A percentile compares a stretch with the other conserved stretches of the same genome.
Evolutionary conservation across 2,797 vertebrate species (phyloP).

Genomic region (Parambassis ranga): DNA sequence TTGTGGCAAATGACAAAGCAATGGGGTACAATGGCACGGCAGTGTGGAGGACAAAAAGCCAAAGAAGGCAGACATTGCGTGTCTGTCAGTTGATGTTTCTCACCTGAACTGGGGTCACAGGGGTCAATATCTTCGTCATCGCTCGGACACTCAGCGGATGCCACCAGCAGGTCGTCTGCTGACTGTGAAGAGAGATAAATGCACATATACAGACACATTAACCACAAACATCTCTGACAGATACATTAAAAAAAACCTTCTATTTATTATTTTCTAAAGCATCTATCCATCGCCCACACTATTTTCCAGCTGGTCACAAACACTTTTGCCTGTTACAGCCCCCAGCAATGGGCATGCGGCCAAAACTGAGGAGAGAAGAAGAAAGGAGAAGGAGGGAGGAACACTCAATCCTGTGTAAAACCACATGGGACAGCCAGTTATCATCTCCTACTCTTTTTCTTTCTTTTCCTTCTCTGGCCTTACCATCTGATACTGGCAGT

Average conservation of each 20-base stretch:
- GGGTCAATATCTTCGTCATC: constrained; percentile 99
- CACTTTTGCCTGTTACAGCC: constrained; percentile 45
- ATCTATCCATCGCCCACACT: constrained; percentile 51
- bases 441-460: constrained; percentile 37
- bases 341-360: constrained; percentile 49
- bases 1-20: constrained; percentile 15
- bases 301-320: constrained; percentile 42
- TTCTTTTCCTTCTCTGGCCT: constrained; percentile 16
- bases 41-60: neutral
- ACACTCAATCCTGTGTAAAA: constrained; percentile 41
- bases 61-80: neutral
- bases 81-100: constrained; percentile 54
- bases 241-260: too few species aligned
- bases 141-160: constrained; percentile 97
- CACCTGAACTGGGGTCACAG: constrained; percentile 99
- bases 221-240: neutral
- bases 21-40: neutral
- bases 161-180: constrained; percentile 95
- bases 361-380: constrained; percentile 39
- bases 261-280: constrained; percentile 49
- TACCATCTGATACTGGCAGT: constrained; percentile 29
- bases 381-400: constrained; percentile 35
- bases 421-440: constrained; percentile 38
- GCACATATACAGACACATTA: neutral
- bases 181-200: constrained; percentile 69